A percentile compares a stretch with the other conserved stretches of the same genome.
Conservation (phyloP, 2,113 vertebrate genomes). For the Vulpes ferrilata region DNA sequence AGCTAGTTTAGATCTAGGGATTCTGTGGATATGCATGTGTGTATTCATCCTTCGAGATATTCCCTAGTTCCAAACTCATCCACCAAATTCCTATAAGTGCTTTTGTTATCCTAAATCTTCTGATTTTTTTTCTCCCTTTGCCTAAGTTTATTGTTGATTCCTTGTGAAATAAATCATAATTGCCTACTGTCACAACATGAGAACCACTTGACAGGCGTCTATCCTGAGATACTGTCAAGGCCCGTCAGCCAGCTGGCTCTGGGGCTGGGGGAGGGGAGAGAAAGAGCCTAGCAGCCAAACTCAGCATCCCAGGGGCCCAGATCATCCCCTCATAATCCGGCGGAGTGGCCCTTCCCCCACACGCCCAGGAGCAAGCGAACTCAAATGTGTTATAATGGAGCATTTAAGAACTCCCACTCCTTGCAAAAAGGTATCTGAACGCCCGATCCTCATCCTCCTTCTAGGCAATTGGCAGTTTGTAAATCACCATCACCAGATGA, state of each 20-base stretch:
- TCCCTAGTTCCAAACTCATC: constrained; percentile 27
- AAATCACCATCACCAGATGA: constrained; percentile 49
- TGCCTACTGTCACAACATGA: constrained; percentile 67
- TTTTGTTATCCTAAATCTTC: constrained; percentile 37
- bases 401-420: constrained; percentile 76
- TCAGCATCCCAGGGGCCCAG: not conserved
- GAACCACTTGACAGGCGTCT: constrained; percentile 58
- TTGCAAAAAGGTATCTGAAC: constrained; percentile 81
- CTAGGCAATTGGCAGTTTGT: constrained; percentile 68
- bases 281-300: constrained; percentile 12
- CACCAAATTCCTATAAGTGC: not conserved
- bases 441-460: constrained; percentile 58
- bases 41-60: not conserved
- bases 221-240: not conserved
- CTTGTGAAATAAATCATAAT: constrained; percentile 70
- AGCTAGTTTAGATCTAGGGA: not conserved
- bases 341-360: fast-evolving
- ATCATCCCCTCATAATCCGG: not conserved
- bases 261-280: not conserved
- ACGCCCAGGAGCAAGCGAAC: constrained; percentile 40
- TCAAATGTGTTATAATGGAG: not conserved
- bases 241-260: constrained; percentile 59
- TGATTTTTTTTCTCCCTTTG: not conserved
- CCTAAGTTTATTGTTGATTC: constrained; percentile 64
- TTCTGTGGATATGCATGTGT: not conserved